Conservation (phyloP, 2,888 invertebrate genomes). For the Drosophila rellima region DNA sequence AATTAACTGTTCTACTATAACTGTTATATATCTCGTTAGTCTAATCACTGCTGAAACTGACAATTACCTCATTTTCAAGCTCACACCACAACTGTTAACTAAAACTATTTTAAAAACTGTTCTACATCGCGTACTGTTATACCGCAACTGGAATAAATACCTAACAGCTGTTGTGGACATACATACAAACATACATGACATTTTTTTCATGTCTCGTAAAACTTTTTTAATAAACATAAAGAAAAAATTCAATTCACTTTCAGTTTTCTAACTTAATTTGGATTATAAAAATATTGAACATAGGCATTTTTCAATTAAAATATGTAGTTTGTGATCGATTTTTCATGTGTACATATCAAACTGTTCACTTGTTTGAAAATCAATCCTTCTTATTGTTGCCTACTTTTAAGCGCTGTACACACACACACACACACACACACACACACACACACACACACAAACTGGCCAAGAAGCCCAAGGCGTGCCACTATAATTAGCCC, state of each 20-base stretch:
- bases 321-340: too few species aligned
- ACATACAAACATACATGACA: too few species aligned
- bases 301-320: too few species aligned
- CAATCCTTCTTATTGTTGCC: conserved; percentile 65
- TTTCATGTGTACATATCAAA: conserved; percentile 10
- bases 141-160: not conserved
- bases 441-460: not conserved
- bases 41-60: too few species aligned
- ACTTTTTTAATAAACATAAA: too few species aligned
- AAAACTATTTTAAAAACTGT: not conserved
- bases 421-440: conserved; percentile 15
- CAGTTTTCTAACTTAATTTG: too few species aligned
- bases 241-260: too few species aligned
- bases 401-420: conserved; percentile 53
- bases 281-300: too few species aligned
- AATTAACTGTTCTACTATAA: too few species aligned
- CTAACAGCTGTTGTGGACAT: not conserved
- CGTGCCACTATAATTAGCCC: conserved; percentile 73
- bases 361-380: conserved; percentile 45
- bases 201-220: too few species aligned
- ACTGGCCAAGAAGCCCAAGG: conserved; percentile 56
- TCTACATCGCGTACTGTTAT: conserved; percentile 1
- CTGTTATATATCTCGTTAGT: too few species aligned
- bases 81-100: conserved; percentile 86
- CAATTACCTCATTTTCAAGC: too few species aligned